Base-by-base conservation (phyloP, 1,140 invertebrate genomes). In the Pantala flavescens region DNA sequence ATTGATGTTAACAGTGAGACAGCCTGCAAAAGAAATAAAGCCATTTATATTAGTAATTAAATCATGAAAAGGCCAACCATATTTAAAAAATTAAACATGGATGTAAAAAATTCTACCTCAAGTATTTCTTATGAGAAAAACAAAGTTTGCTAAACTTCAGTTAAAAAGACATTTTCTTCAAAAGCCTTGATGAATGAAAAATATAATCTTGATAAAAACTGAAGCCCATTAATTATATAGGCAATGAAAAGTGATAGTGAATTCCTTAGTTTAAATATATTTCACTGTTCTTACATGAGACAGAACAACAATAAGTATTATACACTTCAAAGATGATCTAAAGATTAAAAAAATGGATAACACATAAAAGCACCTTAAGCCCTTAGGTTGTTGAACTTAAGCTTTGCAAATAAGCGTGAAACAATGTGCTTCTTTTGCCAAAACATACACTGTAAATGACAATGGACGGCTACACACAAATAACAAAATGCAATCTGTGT, bases 401-500 rank as follows among this genome's bases (percentile, higher is more conserved):
- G n/a, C 49, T 63, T 63, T 16, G 49, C 49, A 63, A 63, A 63
- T 63, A 63, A 63, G n/a, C n/a, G n/a, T 63, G 14, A 63, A 63
- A 63, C 14, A 63, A 63, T 63, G 49, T 63, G 49, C 49, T 63
- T 63, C 16, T 63, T 63, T 21, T 63, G 49, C 49, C n/a, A 63
- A 63, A 63, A 63, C 49, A 63, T 63, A 63, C 49, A 63, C 49
- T 63, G 49, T 63, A 12, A 63, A 63, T 63, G 49, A 63, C n/a
- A 36, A 71, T 71, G 23, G 71, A 24, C 23, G 16, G n/a, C 21
- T n/a, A 73, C 24, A 73, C 42, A 36, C 24, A 73, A 42, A 36
- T 42, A 73, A 36, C 24, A 42, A 73, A 28, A 42, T 24, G 42
- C 24, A 73, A 74, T 63, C 49, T 79, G 77, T 84, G 76, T 86